These are phyloP conservation scores for Cyrtonyx montezumae DNA, from an alignment of 2,113 vertebrate genomes.

Conservation along the genomic window DNA sequence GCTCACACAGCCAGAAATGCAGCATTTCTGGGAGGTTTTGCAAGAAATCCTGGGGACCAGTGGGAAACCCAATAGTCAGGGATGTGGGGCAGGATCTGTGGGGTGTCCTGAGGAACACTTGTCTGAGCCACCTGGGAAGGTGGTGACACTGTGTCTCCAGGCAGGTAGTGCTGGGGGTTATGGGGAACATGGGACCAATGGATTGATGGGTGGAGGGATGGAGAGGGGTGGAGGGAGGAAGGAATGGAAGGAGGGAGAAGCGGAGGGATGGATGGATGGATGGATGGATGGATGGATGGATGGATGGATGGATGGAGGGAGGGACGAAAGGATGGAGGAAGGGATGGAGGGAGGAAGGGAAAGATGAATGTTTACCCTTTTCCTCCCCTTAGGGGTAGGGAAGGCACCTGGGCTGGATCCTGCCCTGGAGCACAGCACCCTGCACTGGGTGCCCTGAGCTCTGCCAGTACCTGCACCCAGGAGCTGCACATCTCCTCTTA, in stretches of 20 bases:
- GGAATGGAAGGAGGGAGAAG: too few species aligned
- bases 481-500: background rate
- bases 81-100: background rate
- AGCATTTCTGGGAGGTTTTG: accelerated
- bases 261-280: too few species aligned
- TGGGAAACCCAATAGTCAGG: background rate
- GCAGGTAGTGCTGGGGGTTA: background rate
- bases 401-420: background rate
- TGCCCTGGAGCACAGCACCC: background rate
- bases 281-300: too few species aligned
- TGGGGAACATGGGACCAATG: background rate
- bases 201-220: background rate
- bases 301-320: too few species aligned
- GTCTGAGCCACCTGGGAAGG: background rate
- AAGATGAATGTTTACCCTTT: too few species aligned
- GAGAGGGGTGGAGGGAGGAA: too few species aligned
- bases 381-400: background rate
- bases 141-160: background rate
- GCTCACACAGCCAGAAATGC: background rate
- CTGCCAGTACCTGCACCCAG: background rate
- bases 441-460: background rate
- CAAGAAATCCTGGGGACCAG: background rate
- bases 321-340: too few species aligned
- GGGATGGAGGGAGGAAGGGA: too few species aligned
- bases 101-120: background rate